These are phyloP conservation scores for Boulengeromyrus knoepffleri DNA, from an alignment of 2,113 vertebrate species.

Conservation along the genomic window DNA sequence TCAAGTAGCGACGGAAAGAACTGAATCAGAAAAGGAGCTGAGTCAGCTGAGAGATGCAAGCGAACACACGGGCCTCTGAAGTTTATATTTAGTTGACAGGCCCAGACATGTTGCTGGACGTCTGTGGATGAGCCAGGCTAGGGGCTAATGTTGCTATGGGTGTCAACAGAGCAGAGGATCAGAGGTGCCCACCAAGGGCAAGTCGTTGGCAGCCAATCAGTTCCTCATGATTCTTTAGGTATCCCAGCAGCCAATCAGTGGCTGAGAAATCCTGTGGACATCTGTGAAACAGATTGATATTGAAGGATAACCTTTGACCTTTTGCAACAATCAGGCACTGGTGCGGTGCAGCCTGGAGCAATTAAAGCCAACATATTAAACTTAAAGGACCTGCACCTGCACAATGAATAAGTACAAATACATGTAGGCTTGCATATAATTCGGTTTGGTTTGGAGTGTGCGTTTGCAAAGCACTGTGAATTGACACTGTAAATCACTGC, in stretches of 20 bases:
- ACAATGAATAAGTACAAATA: not conserved
- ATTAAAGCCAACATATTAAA: not conserved
- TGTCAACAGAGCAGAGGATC: not conserved
- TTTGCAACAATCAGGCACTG: not conserved
- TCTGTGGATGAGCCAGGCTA: not conserved
- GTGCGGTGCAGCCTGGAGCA: constrained; percentile 2
- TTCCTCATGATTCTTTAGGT: not conserved
- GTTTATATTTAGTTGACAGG: not conserved
- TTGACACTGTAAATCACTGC: not conserved
- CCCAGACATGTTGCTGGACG: not conserved
- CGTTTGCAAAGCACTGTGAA: not conserved
- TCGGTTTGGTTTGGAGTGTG: not conserved
- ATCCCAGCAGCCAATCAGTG: not conserved
- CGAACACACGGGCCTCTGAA: not conserved
- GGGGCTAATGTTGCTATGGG: not conserved
- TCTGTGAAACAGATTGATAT: not conserved
- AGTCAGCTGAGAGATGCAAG: not conserved
- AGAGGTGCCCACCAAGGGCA: not conserved
- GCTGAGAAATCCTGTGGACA: not conserved
- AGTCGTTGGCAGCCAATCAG: not conserved
- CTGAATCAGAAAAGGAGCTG: not conserved
- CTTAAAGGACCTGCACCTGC: not conserved
- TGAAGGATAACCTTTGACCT: not conserved
- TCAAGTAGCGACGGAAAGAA: not conserved
- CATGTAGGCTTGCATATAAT: not conserved